Percentiles rank a stretch among this genome's conserved stretches.
Evolutionary conservation across 2,113 vertebrate genomes (phyloP).

Genomic region (Notothenia coriiceps): DNA sequence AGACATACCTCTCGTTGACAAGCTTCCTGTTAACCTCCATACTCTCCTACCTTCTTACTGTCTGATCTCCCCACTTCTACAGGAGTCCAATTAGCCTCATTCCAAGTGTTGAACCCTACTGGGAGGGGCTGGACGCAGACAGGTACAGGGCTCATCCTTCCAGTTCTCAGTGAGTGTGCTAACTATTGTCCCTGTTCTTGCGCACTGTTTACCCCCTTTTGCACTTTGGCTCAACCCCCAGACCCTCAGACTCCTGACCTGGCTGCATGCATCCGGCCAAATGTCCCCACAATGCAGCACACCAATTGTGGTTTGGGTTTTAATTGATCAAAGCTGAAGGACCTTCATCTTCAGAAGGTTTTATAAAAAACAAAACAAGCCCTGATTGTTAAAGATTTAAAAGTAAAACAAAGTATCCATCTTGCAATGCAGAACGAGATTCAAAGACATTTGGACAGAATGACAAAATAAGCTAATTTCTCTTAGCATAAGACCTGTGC

Average conservation of each 20-base stretch:
- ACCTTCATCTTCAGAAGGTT: conserved; percentile 16
- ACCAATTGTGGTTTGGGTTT: conserved; percentile 48
- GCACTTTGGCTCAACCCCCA: conserved; percentile 60
- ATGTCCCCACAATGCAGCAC: conserved; percentile 49
- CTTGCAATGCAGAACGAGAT: neutral
- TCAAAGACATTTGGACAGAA: neutral
- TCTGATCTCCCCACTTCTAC: conserved; percentile 77
- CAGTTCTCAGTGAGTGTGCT: conserved; percentile 84
- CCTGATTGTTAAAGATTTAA: neutral
- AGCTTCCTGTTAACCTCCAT: conserved; percentile 50
- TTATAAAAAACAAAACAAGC: neutral
- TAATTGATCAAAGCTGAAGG: conserved; percentile 1
- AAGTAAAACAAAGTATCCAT: neutral
- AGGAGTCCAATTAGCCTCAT: conserved; percentile 85
- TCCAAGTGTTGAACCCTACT: conserved; percentile 82
- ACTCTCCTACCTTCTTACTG: conserved; percentile 59
- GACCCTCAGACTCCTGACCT: conserved; percentile 57
- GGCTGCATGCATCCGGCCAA: conserved; percentile 71
- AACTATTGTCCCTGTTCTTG: conserved; percentile 47
- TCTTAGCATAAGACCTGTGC: neutral
- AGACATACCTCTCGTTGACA: conserved; percentile 44
- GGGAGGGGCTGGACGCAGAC: conserved; percentile 80
- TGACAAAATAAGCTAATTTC: neutral
- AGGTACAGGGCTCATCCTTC: conserved; percentile 78
- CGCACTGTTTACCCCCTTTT: conserved; percentile 49